Percentiles rank a stretch among this genome's conserved stretches.
These are phyloP conservation scores for Pteria penguin DNA, from an alignment of 2,888 invertebrate species.

Conservation along the genomic window DNA sequence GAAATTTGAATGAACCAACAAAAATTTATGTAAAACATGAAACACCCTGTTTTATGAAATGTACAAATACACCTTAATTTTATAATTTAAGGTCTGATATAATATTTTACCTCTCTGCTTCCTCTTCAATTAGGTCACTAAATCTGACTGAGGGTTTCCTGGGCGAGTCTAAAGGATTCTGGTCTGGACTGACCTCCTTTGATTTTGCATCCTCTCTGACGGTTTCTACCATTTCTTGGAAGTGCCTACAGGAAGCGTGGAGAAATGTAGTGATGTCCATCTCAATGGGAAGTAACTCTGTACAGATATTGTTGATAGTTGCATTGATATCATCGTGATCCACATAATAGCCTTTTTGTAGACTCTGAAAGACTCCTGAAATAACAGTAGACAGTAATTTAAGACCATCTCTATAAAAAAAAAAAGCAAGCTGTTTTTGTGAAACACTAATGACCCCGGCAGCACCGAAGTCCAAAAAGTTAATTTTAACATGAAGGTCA, in stretches of 20 bases:
- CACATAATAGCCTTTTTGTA: conserved; percentile 83
- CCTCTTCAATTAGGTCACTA: conserved; percentile 54
- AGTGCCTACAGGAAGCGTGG: conserved; percentile 79
- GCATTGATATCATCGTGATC: conserved; percentile 85
- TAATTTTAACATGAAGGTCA: too few species aligned
- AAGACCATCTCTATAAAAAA: too few species aligned
- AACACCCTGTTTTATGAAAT: too few species aligned
- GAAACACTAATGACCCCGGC: too few species aligned
- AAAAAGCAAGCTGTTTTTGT: too few species aligned
- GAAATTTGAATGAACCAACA: too few species aligned
- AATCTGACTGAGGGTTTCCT: conserved; percentile 53
- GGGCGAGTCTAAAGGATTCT: conserved; percentile 24
- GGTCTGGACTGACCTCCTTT: conserved; percentile 15
- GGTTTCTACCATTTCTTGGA: conserved; percentile 65
- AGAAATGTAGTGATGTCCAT: conserved; percentile 87
- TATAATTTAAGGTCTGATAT: too few species aligned
- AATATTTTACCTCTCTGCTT: conserved; percentile 31
- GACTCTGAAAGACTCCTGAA: conserved; percentile 81
- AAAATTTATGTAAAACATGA: too few species aligned
- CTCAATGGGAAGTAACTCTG: conserved; percentile 84
- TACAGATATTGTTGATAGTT: conserved; percentile 86
- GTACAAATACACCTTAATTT: too few species aligned
- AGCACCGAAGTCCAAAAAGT: too few species aligned
- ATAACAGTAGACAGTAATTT: too few species aligned
- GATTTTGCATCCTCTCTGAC: conserved; percentile 40